Evolutionary conservation across 2,797 vertebrate species (phyloP).

Genomic region (Leucoraja ocellata): DNA sequence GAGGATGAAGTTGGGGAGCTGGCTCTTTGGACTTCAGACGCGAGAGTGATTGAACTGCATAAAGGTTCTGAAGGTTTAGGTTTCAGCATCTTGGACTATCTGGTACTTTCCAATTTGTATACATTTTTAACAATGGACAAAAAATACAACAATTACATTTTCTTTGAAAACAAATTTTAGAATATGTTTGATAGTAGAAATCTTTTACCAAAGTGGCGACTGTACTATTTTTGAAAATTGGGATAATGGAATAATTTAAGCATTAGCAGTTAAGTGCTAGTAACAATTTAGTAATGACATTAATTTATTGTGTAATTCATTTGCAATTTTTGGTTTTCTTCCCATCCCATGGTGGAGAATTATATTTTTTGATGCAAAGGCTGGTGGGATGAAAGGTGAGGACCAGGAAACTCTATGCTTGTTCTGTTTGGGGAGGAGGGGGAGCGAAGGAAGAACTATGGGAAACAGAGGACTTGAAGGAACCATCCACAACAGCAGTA

Average conservation of each 20-base stretch:
- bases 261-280: not conserved
- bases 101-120: conserved; percentile 61
- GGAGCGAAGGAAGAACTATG: no score
- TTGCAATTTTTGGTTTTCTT: not conserved
- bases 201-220: not conserved
- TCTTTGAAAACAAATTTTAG: not conserved
- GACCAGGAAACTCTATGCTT: no score
- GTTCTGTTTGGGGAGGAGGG: no score
- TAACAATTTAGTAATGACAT: not conserved
- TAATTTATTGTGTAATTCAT: not conserved
- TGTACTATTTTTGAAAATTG: not conserved
- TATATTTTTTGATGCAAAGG: no score
- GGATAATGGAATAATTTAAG: not conserved
- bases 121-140: not conserved
- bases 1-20: conserved; percentile 74
- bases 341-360: no score
- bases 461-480: no score
- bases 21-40: conserved; percentile 80
- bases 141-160: not conserved
- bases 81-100: conserved; percentile 96
- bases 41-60: conserved; percentile 71
- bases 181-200: not conserved
- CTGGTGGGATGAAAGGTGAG: no score
- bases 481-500: no score
- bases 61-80: conserved; percentile 80